These are phyloP conservation scores for Bilobella aurantiaca DNA, from an alignment of 1,140 invertebrate genomes.

Conservation along the genomic window DNA sequence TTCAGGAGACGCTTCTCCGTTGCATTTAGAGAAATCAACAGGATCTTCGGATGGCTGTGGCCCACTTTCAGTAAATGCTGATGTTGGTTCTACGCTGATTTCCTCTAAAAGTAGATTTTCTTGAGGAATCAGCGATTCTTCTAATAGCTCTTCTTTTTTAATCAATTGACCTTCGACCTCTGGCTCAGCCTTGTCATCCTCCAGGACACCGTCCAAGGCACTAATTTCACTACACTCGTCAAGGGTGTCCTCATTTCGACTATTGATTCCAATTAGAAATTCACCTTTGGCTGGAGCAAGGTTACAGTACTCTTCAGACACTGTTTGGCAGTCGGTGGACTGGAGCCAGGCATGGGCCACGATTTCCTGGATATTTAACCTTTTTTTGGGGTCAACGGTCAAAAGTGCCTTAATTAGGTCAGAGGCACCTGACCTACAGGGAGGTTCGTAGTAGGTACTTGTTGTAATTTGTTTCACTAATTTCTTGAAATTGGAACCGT, in stretches of 20 bases:
- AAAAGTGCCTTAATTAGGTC: constrained; percentile 87
- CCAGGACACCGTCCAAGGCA: constrained; percentile 26
- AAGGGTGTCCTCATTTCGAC: constrained; percentile 27
- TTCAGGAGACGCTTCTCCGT: background rate
- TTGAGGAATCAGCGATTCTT: too few species aligned
- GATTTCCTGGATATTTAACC: constrained; percentile 87
- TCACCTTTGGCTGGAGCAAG: constrained; percentile 1
- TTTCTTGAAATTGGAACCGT: constrained; percentile 94
- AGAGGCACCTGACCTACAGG: constrained; percentile 88
- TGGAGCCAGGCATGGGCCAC: constrained; percentile 90
- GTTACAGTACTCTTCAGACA: constrained; percentile 51
- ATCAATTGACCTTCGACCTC: background rate
- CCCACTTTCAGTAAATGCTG: too few species aligned
- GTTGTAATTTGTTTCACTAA: constrained; percentile 89
- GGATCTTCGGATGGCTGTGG: too few species aligned
- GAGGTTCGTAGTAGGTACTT: constrained; percentile 87
- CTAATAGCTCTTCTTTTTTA: background rate
- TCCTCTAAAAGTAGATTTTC: too few species aligned
- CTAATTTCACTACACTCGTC: constrained; percentile 35
- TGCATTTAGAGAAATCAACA: too few species aligned
- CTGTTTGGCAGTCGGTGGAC: constrained; percentile 31
- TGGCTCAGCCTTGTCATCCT: constrained; percentile 7
- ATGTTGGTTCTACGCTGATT: too few species aligned
- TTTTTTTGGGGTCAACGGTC: constrained; percentile 73
- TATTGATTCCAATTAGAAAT: constrained; percentile 3